Evolutionary conservation across 2,113 vertebrate species (phyloP).

Genomic region (Cynopterus brachyotis): DNA sequence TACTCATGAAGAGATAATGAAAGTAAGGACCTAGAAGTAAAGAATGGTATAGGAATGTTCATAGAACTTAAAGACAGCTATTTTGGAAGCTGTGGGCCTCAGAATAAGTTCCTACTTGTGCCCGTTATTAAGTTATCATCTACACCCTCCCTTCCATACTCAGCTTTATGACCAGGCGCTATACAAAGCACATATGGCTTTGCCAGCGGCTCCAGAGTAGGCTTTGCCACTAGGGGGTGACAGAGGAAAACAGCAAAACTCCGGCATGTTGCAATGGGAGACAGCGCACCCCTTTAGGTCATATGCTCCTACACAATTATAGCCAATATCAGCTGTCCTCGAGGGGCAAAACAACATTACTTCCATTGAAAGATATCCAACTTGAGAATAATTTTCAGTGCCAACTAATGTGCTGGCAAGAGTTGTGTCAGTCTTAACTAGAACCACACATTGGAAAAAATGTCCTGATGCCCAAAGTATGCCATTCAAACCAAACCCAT

Average conservation of each 20-base stretch:
- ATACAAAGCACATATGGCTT: rapidly evolving
- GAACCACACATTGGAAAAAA: background rate
- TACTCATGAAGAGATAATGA: background rate
- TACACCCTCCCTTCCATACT: rapidly evolving
- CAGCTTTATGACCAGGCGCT: rapidly evolving
- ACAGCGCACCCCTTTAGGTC: background rate
- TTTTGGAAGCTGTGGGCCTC: background rate
- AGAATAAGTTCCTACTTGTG: background rate
- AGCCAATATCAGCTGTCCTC: background rate
- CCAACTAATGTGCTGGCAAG: background rate
- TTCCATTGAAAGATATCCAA: background rate
- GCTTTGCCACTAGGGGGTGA: constrained; percentile 57
- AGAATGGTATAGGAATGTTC: background rate
- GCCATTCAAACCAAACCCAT: background rate
- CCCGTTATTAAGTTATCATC: rapidly evolving
- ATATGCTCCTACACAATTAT: background rate
- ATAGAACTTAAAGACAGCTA: background rate
- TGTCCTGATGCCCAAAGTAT: background rate
- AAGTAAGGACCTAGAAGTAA: background rate
- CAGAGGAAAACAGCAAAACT: constrained; percentile 29
- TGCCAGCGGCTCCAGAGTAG: background rate
- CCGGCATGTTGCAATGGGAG: background rate
- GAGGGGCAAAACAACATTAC: background rate
- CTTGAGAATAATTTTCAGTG: background rate
- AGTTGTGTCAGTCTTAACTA: background rate